Percentiles rank a stretch among this genome's conserved stretches.
Evolutionary conservation across 2,113 vertebrate genomes (phyloP).

Genomic region (Vidua macroura): DNA sequence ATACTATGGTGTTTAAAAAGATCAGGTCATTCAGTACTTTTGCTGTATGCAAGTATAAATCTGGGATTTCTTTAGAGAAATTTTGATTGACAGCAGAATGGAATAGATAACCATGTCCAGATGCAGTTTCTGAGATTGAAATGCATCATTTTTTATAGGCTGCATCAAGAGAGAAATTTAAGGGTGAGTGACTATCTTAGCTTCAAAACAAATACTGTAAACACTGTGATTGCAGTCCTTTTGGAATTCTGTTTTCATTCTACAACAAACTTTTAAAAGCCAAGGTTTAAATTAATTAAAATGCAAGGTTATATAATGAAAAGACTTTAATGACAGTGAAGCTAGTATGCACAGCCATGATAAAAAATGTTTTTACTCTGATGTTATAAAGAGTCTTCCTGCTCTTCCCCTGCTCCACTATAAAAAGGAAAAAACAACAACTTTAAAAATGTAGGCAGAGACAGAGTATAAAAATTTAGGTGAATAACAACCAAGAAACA

Average conservation of each 20-base stretch:
- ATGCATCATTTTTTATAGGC: background rate
- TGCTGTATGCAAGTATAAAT: background rate
- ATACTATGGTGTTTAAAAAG: rapidly evolving
- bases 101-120: background rate
- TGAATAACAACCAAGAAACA: slow-evolving; percentile 15
- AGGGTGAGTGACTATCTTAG: background rate
- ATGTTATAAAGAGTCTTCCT: background rate
- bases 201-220: background rate
- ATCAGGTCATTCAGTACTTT: background rate
- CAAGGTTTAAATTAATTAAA: background rate
- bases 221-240: background rate
- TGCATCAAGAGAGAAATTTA: background rate
- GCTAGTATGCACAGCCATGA: background rate
- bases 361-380: background rate
- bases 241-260: background rate
- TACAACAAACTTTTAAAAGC: background rate
- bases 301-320: background rate
- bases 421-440: background rate
- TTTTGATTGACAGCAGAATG: background rate
- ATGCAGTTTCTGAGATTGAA: background rate
- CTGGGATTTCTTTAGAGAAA: background rate
- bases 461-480: background rate
- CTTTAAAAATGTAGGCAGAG: background rate
- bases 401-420: background rate
- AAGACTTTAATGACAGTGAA: background rate